These are phyloP conservation scores for Hoplostethus mediterraneus DNA, from an alignment of 2,797 vertebrate species.

Conservation along the genomic window DNA sequence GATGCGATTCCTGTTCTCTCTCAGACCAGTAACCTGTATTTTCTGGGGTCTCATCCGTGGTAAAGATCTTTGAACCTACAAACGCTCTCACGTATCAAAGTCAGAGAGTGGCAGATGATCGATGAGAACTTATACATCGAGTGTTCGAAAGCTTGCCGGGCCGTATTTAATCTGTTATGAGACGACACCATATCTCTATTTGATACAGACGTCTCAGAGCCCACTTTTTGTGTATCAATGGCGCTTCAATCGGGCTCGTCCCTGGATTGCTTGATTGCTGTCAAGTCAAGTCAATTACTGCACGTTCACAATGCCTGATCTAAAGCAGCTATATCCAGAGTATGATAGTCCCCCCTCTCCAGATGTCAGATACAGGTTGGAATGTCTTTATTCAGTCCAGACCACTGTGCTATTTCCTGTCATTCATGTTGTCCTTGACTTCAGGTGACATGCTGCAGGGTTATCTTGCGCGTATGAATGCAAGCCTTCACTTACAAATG, in stretches of 20 bases:
- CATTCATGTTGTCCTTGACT: conserved; percentile 81
- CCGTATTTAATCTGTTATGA: conserved; percentile 1
- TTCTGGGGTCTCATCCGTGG: conserved; percentile 45
- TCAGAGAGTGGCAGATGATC: neutral
- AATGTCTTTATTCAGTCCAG: conserved; percentile 66
- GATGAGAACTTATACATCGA: neutral
- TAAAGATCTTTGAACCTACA: conserved; percentile 32
- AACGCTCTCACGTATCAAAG: conserved; percentile 27
- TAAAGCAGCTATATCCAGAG: conserved; percentile 3
- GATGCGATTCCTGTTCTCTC: conserved; percentile 65
- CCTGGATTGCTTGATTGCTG: neutral
- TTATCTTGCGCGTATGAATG: conserved; percentile 52
- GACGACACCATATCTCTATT: neutral
- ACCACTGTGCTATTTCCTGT: conserved; percentile 73
- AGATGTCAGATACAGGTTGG: conserved; percentile 51
- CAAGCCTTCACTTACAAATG: conserved; percentile 19
- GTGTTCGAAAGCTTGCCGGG: neutral
- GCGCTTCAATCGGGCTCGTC: neutral
- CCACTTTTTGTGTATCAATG: neutral
- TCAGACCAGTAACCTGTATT: conserved; percentile 52
- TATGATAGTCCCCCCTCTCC: conserved; percentile 19
- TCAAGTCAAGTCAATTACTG: neutral
- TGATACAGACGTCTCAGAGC: neutral
- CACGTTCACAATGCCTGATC: neutral
- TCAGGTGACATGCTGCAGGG: conserved; percentile 48